phyloP scores from a whole-genome alignment of 2,888 invertebrate genomes.

The Phyllotreta cruciferae region DNA sequence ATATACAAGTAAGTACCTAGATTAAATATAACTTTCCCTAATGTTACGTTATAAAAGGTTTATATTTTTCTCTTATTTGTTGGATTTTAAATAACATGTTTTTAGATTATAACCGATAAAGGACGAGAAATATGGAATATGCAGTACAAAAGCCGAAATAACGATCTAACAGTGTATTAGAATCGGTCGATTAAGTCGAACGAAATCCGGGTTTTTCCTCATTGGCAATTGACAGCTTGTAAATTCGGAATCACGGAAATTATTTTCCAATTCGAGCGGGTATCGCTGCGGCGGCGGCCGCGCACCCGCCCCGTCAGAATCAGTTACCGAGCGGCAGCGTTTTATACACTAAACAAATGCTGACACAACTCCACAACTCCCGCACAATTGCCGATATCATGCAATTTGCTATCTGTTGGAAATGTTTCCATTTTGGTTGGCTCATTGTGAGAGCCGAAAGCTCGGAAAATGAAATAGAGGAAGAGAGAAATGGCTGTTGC shows the following conservation, averaged over 20 bases:
- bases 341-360: constrained; percentile 32
- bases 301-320: constrained; percentile 39
- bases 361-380: constrained; percentile 33
- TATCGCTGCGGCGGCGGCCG: constrained; percentile 37
- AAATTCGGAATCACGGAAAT: constrained; percentile 31
- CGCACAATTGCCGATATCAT: constrained; percentile 33
- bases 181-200: too few relatives aligned
- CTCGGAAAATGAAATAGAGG: constrained; percentile 30
- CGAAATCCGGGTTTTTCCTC: constrained; percentile 14
- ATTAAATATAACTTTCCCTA: too few relatives aligned
- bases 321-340: constrained; percentile 35
- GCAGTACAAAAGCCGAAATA: too few relatives aligned
- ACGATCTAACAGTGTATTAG: too few relatives aligned
- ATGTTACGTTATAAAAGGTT: too few relatives aligned
- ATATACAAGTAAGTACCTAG: too few relatives aligned
- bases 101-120: too few relatives aligned
- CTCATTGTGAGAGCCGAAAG: constrained; percentile 30
- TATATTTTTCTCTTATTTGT: too few relatives aligned
- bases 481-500: constrained; percentile 10
- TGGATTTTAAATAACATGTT: too few relatives aligned
- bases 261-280: constrained; percentile 37
- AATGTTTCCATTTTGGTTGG: constrained; percentile 32
- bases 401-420: constrained; percentile 30
- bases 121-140: too few relatives aligned
- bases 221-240: constrained; percentile 25